A percentile compares a stretch with the other conserved stretches of the same genome.
Evolutionary conservation across 2,888 invertebrate species (phyloP).

Genomic region (Drepanosiphum platanoidis): DNA sequence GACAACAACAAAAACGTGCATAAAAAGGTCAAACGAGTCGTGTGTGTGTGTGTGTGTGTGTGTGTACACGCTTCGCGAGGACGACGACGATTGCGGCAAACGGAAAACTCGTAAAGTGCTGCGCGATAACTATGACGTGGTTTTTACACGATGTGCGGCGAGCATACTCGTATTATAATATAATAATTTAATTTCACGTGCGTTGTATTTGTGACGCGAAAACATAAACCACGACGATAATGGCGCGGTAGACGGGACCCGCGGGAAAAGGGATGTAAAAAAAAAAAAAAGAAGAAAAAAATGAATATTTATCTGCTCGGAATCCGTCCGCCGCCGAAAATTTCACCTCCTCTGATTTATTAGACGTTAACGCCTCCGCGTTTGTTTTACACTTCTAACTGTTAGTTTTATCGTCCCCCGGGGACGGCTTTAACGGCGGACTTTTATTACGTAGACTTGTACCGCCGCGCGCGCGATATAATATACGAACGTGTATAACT

Average conservation of each 20-base stretch:
- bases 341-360: slow-evolving; percentile 22
- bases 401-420: background rate
- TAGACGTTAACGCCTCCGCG: slow-evolving; percentile 24
- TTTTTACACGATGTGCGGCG: too few relatives aligned
- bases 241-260: background rate
- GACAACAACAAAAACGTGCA: too few relatives aligned
- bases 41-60: background rate
- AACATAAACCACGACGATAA: too few relatives aligned
- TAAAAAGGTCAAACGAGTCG: too few relatives aligned
- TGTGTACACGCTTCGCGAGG: background rate
- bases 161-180: too few relatives aligned
- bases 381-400: background rate
- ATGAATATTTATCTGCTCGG: slow-evolving; percentile 17
- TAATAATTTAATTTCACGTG: too few relatives aligned
- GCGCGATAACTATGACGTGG: too few relatives aligned
- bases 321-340: background rate
- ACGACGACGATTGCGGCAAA: too few relatives aligned
- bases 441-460: background rate
- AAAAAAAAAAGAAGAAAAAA: background rate
- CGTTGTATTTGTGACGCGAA: too few relatives aligned
- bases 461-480: too few relatives aligned
- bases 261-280: background rate
- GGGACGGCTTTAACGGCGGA: background rate
- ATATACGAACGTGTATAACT: too few relatives aligned
- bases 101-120: background rate